Evolutionary conservation across 2,113 vertebrate species (phyloP).

Genomic region (Phasianus colchicus): DNA sequence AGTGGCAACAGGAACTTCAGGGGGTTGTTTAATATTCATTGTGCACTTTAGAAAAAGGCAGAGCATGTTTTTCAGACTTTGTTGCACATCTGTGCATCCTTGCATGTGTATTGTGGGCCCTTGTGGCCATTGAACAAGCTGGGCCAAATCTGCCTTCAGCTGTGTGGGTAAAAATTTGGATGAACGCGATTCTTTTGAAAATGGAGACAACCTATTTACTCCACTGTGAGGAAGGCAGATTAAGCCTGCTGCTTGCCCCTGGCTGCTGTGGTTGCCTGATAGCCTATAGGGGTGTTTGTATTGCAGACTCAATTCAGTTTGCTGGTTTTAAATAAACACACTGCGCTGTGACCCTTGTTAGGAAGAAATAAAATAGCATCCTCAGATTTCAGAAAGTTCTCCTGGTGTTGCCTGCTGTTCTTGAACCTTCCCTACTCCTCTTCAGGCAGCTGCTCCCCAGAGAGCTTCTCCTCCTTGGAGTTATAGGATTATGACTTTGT

Average conservation of each 20-base stretch:
- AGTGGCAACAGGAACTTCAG: background rate
- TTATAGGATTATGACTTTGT: background rate
- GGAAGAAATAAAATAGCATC: background rate
- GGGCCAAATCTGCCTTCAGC: background rate
- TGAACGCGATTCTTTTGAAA: background rate
- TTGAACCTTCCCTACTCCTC: background rate
- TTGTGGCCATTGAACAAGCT: background rate
- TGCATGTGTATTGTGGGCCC: background rate
- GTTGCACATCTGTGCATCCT: background rate
- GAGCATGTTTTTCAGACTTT: constrained; percentile 9
- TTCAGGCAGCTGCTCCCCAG: accelerated
- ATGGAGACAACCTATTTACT: background rate
- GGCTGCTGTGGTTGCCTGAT: background rate
- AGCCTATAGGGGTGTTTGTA: background rate
- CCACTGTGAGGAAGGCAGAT: background rate
- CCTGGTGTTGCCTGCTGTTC: background rate
- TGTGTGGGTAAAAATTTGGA: background rate
- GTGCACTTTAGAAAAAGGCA: background rate
- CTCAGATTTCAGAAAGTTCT: background rate
- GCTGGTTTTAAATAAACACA: background rate
- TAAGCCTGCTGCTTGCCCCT: background rate
- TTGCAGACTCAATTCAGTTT: background rate
- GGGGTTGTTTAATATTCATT: constrained; percentile 36
- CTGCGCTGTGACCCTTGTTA: background rate
- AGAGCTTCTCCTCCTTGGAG: background rate